These are phyloP conservation scores for Gila orcuttii DNA, from an alignment of 2,113 vertebrate species.

Conservation along the genomic window DNA sequence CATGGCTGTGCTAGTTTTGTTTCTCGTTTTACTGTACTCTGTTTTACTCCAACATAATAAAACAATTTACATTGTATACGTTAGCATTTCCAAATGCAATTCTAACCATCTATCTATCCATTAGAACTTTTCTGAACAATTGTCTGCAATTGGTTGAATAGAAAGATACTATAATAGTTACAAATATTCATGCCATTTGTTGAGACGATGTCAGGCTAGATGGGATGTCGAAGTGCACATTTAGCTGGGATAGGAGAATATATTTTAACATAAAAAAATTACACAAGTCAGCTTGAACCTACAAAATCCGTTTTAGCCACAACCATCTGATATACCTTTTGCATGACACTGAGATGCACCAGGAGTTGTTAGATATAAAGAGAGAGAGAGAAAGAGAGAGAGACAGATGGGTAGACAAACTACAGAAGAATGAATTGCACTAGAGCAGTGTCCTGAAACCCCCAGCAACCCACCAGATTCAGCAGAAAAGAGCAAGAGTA, in stretches of 20 bases:
- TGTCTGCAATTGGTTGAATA: not conserved
- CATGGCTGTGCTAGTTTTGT: too few relatives aligned
- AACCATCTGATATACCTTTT: not conserved
- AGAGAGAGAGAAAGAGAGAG: not conserved
- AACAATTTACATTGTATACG: too few relatives aligned
- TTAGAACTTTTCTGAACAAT: not conserved
- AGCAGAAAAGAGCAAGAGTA: constrained; percentile 27
- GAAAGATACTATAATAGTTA: not conserved
- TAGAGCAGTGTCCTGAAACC: constrained; percentile 1
- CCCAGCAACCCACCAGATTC: constrained; percentile 33
- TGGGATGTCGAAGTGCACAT: not conserved
- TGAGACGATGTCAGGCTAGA: not conserved
- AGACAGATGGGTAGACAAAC: not conserved
- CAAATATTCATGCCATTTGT: not conserved
- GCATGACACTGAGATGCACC: not conserved
- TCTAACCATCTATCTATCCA: not conserved
- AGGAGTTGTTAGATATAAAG: not conserved
- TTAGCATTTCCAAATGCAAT: not conserved
- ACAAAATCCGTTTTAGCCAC: not conserved
- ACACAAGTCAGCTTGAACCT: not conserved
- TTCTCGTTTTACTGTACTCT: too few relatives aligned
- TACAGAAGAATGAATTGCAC: not conserved
- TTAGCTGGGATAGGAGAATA: not conserved
- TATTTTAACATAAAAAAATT: not conserved
- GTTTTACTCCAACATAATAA: too few relatives aligned